Conservation (phyloP, 64 coral and sea anemone species). For the Cladopsammia gracilis region DNA sequence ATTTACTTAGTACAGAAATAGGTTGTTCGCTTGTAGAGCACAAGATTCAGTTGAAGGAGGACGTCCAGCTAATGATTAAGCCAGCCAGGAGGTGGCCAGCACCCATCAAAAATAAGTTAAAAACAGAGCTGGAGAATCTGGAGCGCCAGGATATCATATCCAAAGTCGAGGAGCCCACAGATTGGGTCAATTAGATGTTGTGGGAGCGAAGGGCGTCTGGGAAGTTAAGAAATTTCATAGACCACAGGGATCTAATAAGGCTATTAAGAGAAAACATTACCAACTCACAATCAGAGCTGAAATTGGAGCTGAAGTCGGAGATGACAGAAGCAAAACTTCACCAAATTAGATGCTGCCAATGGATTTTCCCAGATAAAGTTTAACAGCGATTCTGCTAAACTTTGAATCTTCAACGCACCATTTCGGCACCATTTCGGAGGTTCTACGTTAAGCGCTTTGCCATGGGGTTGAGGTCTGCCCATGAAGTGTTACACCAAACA, state of each 20-base stretch:
- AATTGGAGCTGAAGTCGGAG: slow-evolving; percentile 32
- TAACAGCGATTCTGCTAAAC: slow-evolving; percentile 43
- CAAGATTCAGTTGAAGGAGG: slow-evolving; percentile 37
- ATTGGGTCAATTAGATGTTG: slow-evolving; percentile 12
- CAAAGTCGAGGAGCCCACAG: too few species aligned
- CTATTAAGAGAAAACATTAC: slow-evolving; percentile 60
- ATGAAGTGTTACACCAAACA: slow-evolving; percentile 74
- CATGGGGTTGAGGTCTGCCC: not conserved
- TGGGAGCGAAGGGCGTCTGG: slow-evolving; percentile 30
- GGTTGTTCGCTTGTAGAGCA: too few species aligned
- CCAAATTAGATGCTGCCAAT: slow-evolving; percentile 55
- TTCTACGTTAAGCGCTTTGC: not conserved
- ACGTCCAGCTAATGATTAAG: slow-evolving; percentile 34
- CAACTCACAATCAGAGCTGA: slow-evolving; percentile 38
- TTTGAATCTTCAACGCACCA: slow-evolving; percentile 46
- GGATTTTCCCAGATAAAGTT: slow-evolving; percentile 65
- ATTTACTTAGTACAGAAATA: too few species aligned
- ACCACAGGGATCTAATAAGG: slow-evolving; percentile 45
- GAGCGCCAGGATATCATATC: too few species aligned
- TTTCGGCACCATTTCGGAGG: too few species aligned
- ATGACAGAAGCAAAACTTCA: slow-evolving; percentile 52
- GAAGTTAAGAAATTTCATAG: slow-evolving; percentile 44
- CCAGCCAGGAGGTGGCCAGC: slow-evolving; percentile 37
- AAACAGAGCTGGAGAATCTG: too few species aligned
- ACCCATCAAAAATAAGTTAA: too few species aligned